A percentile compares a stretch with the other conserved stretches of the same genome.
Conservation (phyloP, 2,797 vertebrate genomes). For the Paratrypauchen microcephalus region DNA sequence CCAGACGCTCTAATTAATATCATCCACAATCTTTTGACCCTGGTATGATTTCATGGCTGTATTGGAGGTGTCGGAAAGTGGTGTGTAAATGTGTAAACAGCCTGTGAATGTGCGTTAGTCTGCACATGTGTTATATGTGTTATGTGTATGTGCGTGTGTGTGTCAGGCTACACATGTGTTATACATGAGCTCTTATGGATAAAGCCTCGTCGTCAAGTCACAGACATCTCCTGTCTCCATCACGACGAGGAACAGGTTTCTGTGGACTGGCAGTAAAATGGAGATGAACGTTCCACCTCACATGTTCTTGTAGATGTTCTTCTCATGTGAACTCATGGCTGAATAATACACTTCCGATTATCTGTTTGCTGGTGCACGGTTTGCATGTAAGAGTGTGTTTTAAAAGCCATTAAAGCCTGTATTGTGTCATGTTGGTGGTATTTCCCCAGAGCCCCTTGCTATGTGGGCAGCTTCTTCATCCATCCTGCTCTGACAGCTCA, state of each 20-base stretch:
- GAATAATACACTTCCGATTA: not conserved
- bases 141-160: not conserved
- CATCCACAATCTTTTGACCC: not conserved
- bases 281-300: slow-evolving; percentile 52
- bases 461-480: slow-evolving; percentile 75
- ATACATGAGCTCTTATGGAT: slow-evolving; percentile 23
- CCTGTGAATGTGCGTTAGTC: not conserved
- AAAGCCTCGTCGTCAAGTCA: slow-evolving; percentile 7
- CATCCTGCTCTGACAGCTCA: slow-evolving; percentile 74
- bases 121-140: not conserved
- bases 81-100: not conserved
- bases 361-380: slow-evolving; percentile 22
- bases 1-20: not conserved
- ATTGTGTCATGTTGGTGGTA: slow-evolving; percentile 59
- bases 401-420: slow-evolving; percentile 20
- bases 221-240: slow-evolving; percentile 2
- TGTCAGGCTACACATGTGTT: slow-evolving; percentile 12
- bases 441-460: slow-evolving; percentile 72
- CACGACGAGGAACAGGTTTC: not conserved
- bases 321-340: slow-evolving; percentile 5
- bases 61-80: not conserved
- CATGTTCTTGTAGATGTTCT: slow-evolving; percentile 19
- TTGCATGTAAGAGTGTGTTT: slow-evolving; percentile 37
- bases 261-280: slow-evolving; percentile 42
- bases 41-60: not conserved